These are phyloP conservation scores for Drosophila guanche DNA, from an alignment of 1,140 invertebrate genomes.

Conservation along the genomic window DNA sequence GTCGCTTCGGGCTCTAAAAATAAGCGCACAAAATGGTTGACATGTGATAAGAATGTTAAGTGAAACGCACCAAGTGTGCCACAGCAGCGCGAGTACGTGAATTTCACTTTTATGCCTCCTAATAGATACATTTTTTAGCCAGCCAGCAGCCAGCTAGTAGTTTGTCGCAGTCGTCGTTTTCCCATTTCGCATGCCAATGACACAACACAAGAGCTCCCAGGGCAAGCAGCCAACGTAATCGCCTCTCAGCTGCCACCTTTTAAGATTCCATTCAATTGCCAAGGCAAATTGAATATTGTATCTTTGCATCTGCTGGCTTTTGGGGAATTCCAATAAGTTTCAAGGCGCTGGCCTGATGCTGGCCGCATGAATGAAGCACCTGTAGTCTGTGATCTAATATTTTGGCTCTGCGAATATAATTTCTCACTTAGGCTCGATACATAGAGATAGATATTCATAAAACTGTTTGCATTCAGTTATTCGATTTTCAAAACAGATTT, in stretches of 20 bases:
- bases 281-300: conserved; percentile 20
- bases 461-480: too few species aligned
- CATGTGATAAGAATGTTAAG: conserved; percentile 56
- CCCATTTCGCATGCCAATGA: conserved; percentile 32
- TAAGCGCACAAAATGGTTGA: conserved; percentile 29
- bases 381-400: too few species aligned
- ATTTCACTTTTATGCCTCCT: conserved; percentile 45
- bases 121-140: conserved; percentile 23
- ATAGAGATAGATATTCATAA: too few species aligned
- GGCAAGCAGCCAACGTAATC: conserved; percentile 33
- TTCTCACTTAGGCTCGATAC: too few species aligned
- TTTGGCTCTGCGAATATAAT: too few species aligned
- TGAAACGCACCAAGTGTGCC: conserved; percentile 22
- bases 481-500: too few species aligned
- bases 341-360: conserved; percentile 6
- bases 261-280: conserved; percentile 39
- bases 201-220: conserved; percentile 16
- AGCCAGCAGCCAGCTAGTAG: background rate
- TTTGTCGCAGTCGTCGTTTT: background rate
- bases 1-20: conserved; percentile 25
- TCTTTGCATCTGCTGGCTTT: conserved; percentile 12
- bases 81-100: conserved; percentile 11
- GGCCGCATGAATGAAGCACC: too few species aligned
- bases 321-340: conserved; percentile 20
- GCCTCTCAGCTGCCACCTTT: conserved; percentile 5